A percentile compares a stretch with the other conserved stretches of the same genome.
Conservation (phyloP, 2,113 vertebrate species). For the Sturnira hondurensis region DNA sequence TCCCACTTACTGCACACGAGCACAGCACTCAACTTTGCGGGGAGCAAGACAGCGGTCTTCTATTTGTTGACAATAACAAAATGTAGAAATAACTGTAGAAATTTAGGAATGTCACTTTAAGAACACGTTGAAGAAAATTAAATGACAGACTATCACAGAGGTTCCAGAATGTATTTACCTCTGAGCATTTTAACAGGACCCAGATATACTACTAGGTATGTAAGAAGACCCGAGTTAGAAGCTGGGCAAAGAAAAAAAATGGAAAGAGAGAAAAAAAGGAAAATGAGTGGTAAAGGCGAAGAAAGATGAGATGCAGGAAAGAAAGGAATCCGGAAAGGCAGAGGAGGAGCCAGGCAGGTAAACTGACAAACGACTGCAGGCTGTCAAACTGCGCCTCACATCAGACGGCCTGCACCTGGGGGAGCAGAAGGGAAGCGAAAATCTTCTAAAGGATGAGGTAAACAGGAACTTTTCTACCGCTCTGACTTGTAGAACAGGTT, state of each 20-base stretch:
- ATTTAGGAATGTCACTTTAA: neutral
- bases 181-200: neutral
- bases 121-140: neutral
- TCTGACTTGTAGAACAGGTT: neutral
- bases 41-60: neutral
- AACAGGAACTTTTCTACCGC: neutral
- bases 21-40: neutral
- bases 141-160: neutral
- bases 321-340: neutral
- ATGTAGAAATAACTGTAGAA: neutral
- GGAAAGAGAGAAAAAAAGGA: neutral
- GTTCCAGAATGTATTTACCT: neutral
- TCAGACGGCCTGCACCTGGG: fast-evolving
- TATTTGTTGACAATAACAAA: neutral
- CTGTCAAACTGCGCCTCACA: fast-evolving
- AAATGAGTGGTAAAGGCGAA: neutral
- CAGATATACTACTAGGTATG: neutral
- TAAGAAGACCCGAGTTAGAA: neutral
- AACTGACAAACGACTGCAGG: neutral
- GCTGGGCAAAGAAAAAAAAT: neutral
- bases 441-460: neutral
- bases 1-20: neutral
- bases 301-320: neutral
- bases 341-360: neutral
- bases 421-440: too few species aligned